phyloP scores from a whole-genome alignment of 2,888 invertebrate species.

The Limenitis arthemis region DNA sequence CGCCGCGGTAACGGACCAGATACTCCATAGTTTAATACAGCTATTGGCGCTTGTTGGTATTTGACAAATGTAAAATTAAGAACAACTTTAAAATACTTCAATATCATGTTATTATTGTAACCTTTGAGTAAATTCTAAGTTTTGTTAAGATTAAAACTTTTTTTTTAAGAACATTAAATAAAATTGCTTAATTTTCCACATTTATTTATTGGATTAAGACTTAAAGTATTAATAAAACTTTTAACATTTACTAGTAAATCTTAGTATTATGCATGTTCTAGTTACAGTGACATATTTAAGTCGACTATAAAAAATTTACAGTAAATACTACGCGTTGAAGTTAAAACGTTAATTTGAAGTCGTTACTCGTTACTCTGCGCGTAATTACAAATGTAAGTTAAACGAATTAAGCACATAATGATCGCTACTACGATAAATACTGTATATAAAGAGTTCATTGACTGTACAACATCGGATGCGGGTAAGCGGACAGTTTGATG shows the following conservation, averaged over 20 bases:
- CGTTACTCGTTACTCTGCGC: slow-evolving; percentile 12
- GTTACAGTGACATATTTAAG: slow-evolving; percentile 5
- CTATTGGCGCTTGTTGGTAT: background rate
- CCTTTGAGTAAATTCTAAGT: background rate
- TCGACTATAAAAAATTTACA: slow-evolving; percentile 12
- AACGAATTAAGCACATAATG: slow-evolving; percentile 21
- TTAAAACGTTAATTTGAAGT: slow-evolving; percentile 16
- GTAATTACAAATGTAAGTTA: slow-evolving; percentile 27
- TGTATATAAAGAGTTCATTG: slow-evolving; percentile 31
- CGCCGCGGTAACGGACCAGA: slow-evolving; percentile 20
- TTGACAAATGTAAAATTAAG: background rate
- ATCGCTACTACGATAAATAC: slow-evolving; percentile 23
- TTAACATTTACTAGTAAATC: too few relatives aligned
- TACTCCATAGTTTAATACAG: slow-evolving; percentile 9
- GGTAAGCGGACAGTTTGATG: slow-evolving; percentile 26
- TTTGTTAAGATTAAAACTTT: too few relatives aligned
- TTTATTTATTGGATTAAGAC: too few relatives aligned
- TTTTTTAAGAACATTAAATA: too few relatives aligned
- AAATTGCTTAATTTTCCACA: too few relatives aligned
- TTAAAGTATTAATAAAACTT: too few relatives aligned
- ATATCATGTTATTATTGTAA: background rate
- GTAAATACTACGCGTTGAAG: slow-evolving; percentile 11
- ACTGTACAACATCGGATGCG: slow-evolving; percentile 31
- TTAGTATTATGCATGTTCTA: background rate
- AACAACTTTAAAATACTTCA: background rate